Percentiles rank a stretch among this genome's conserved stretches.
Evolutionary conservation across 2,797 vertebrate species (phyloP).

Genomic region (Cheirogaleus major): DNA sequence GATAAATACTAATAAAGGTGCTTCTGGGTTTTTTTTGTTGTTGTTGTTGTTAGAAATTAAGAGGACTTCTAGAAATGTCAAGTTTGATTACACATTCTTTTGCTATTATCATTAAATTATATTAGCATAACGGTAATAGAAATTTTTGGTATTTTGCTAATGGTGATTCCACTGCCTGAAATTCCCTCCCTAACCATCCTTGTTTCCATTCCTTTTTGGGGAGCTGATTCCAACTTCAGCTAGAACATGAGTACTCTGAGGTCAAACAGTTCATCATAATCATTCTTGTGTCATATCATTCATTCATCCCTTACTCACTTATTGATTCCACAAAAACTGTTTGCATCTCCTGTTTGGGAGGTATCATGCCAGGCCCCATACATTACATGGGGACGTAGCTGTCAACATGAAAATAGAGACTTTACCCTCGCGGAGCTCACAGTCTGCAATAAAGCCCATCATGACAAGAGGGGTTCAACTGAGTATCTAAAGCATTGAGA

Average conservation of each 20-base stretch:
- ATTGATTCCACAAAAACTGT: not conserved
- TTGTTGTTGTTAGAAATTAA: constrained; percentile 9
- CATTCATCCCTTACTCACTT: not conserved
- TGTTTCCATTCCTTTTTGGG: not conserved
- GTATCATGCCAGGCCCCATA: not conserved
- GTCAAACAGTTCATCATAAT: not conserved
- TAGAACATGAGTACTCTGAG: not conserved
- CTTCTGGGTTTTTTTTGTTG: not conserved
- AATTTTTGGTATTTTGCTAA: constrained; percentile 10
- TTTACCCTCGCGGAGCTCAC: not conserved
- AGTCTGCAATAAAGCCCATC: not conserved
- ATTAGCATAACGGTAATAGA: not conserved
- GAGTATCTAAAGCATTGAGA: not conserved
- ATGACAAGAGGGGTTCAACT: not conserved
- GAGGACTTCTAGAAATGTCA: not conserved
- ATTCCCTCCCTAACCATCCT: not conserved
- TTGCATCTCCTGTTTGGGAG: not conserved
- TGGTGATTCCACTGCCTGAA: not conserved
- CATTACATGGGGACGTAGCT: not conserved
- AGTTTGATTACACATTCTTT: not conserved
- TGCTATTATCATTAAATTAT: not conserved
- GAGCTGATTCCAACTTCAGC: not conserved
- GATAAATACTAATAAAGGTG: not conserved
- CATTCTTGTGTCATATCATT: not conserved
- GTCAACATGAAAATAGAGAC: not conserved